These are phyloP conservation scores for Heliocidaris tuberculata DNA, from an alignment of 35 echinoderm and acorn worm genomes.

Conservation along the genomic window DNA sequence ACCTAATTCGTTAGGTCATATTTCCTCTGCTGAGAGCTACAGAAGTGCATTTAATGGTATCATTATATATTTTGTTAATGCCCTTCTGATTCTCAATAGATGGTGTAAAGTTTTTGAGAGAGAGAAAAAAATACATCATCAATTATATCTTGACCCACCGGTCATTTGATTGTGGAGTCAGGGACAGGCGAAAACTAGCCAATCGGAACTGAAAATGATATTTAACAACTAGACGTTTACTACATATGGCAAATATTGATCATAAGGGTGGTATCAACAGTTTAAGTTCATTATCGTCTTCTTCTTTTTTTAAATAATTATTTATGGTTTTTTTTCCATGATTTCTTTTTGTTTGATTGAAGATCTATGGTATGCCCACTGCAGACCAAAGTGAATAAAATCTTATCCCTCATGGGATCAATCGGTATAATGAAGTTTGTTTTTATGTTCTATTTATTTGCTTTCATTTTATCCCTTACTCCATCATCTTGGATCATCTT, in stretches of 20 bases:
- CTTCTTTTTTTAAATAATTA: background rate
- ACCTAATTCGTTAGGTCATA: too few relatives aligned
- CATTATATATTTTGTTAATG: too few relatives aligned
- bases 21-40: too few relatives aligned
- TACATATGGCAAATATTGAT: background rate
- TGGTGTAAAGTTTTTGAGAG: too few relatives aligned
- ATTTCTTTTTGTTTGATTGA: constrained; percentile 11
- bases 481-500: background rate
- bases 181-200: too few relatives aligned
- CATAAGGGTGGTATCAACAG: background rate
- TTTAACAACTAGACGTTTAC: too few relatives aligned
- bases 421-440: background rate
- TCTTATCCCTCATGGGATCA: background rate
- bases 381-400: background rate
- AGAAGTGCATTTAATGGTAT: too few relatives aligned
- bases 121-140: too few relatives aligned
- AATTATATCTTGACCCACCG: too few relatives aligned
- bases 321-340: background rate
- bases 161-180: too few relatives aligned
- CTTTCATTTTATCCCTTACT: background rate
- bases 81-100: too few relatives aligned
- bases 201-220: too few relatives aligned
- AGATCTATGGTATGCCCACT: background rate
- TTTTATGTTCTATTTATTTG: background rate
- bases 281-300: background rate